Conservation (phyloP, 2,113 vertebrate species). For the Mormyrus lacerda region DNA sequence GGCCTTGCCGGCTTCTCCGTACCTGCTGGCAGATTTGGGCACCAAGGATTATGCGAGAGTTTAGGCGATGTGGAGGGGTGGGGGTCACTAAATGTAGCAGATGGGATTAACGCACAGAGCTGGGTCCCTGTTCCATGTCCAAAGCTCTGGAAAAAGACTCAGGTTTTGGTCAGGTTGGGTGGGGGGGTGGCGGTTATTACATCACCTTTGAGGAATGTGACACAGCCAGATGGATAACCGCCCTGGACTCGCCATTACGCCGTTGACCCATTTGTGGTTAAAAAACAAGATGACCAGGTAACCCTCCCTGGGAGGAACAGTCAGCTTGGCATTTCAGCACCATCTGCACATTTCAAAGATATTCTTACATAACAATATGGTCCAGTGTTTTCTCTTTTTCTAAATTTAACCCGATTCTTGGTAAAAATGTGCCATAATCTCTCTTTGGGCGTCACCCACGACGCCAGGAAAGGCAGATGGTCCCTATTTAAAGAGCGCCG, state of each 20-base stretch:
- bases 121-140: not conserved
- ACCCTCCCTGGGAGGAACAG: not conserved
- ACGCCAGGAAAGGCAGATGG: conserved; percentile 23
- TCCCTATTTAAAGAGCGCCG: conserved; percentile 37
- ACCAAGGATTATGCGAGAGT: not conserved
- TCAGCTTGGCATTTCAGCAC: conserved; percentile 8
- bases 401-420: conserved; percentile 20
- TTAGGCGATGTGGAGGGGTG: conserved; percentile 15
- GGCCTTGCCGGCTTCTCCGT: not conserved
- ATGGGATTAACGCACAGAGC: not conserved
- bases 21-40: not conserved
- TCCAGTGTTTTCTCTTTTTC: conserved; percentile 21
- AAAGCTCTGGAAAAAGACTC: not conserved
- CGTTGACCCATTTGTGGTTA: not conserved
- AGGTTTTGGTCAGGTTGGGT: not conserved
- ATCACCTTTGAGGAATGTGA: not conserved
- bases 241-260: not conserved
- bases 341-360: conserved; percentile 27
- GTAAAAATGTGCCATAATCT: conserved; percentile 33
- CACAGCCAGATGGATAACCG: not conserved
- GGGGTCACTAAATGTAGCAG: not conserved
- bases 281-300: not conserved
- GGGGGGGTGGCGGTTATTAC: not conserved
- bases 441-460: conserved; percentile 34
- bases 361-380: conserved; percentile 36